Evolutionary conservation across 2,888 invertebrate species (phyloP).

Genomic region (Rhamphomyia laevipes): DNA sequence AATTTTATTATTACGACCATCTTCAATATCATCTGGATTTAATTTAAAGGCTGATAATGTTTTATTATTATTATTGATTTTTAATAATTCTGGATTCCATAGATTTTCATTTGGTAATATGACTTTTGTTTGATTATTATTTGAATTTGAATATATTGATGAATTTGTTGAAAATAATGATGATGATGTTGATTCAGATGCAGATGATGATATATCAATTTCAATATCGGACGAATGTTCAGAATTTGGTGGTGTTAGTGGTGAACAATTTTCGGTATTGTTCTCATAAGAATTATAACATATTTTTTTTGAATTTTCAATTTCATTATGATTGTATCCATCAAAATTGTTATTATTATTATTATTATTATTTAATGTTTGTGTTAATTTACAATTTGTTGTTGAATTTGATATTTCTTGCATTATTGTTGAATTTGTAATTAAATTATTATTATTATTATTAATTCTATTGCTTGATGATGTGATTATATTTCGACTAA

Average conservation of each 20-base stretch:
- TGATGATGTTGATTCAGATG: constrained; percentile 14
- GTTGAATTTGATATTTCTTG: constrained; percentile 34
- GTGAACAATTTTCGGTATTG: constrained; percentile 39
- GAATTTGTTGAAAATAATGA: constrained; percentile 20
- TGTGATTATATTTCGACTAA: background rate
- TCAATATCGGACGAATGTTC: constrained; percentile 64
- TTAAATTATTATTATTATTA: background rate
- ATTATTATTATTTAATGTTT: background rate
- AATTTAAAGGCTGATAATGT: background rate
- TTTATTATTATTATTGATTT: constrained; percentile 10
- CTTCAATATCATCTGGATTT: constrained; percentile 19
- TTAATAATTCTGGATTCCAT: constrained; percentile 10
- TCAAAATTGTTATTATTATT: constrained; percentile 1
- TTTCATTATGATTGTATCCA: constrained; percentile 18
- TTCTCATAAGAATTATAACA: constrained; percentile 29
- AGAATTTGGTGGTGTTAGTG: constrained; percentile 56
- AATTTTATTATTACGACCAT: constrained; percentile 44
- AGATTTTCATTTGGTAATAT: constrained; percentile 7
- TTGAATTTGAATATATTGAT: background rate
- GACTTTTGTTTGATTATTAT: constrained; percentile 5
- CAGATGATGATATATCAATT: constrained; percentile 39
- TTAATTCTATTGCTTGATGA: background rate
- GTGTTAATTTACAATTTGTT: too few species aligned
- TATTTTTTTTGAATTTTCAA: background rate
- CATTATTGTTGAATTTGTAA: constrained; percentile 25